Evolutionary conservation across 2,113 vertebrate species (phyloP).

Genomic region (Pelvicachromis taeniatus): DNA sequence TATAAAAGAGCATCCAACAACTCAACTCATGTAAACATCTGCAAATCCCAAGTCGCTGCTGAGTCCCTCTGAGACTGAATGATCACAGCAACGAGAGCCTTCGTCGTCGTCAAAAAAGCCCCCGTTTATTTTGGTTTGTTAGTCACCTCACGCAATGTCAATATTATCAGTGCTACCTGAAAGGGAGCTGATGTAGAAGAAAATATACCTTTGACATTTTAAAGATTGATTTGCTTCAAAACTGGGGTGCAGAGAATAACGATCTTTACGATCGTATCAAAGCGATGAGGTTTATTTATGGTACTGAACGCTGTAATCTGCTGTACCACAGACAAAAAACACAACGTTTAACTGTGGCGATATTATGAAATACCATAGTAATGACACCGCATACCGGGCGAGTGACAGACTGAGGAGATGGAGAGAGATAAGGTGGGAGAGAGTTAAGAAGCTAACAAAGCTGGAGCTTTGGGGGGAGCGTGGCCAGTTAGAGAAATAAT

Average conservation of each 20-base stretch:
- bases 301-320: background rate
- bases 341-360: background rate
- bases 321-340: background rate
- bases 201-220: background rate
- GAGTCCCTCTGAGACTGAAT: background rate
- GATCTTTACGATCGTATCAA: background rate
- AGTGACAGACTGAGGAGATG: conserved; percentile 32
- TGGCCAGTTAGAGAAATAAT: conserved; percentile 51
- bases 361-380: conserved; percentile 45
- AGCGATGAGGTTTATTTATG: background rate
- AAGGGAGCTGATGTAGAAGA: background rate
- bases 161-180: background rate
- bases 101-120: background rate
- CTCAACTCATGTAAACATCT: background rate
- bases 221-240: background rate
- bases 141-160: background rate
- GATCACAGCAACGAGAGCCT: background rate
- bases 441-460: conserved; percentile 34
- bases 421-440: conserved; percentile 10
- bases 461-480: conserved; percentile 22
- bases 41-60: background rate
- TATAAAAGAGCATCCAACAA: background rate
- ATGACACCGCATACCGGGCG: conserved; percentile 41
- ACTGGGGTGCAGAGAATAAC: background rate
- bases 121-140: background rate